Percentiles rank a stretch among this genome's conserved stretches.
These are phyloP conservation scores for Pyrrhura leucotis DNA, from an alignment of 2,797 vertebrate genomes.

Conservation along the genomic window DNA sequence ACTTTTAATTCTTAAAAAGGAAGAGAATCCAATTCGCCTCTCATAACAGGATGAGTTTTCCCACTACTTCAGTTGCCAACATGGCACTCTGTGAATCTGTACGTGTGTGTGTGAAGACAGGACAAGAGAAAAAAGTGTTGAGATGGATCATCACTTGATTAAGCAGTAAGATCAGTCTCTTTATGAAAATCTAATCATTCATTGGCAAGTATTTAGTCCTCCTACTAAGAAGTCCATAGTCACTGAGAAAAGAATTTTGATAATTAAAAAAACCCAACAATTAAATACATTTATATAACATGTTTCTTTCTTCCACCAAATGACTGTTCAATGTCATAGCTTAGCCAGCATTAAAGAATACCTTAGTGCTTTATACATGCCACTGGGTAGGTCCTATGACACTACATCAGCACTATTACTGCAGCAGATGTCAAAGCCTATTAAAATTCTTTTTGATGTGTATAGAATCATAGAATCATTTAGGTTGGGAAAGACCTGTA, in stretches of 20 bases:
- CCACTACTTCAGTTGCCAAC: background rate
- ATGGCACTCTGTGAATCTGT: background rate
- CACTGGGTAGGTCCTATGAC: slow-evolving; percentile 21
- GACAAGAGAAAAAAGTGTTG: background rate
- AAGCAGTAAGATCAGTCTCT: background rate
- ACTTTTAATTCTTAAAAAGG: background rate
- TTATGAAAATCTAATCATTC: background rate
- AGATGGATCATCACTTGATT: background rate
- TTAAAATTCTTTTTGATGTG: slow-evolving; percentile 81
- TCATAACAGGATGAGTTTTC: background rate
- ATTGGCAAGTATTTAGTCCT: background rate
- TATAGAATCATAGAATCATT: background rate
- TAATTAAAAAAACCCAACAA: background rate
- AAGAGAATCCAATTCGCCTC: background rate
- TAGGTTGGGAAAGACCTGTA: background rate
- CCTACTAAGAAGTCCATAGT: background rate
- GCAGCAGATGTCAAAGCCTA: slow-evolving; percentile 76
- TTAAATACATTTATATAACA: background rate
- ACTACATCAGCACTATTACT: slow-evolving; percentile 68
- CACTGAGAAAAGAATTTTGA: background rate
- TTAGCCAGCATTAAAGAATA: slow-evolving; percentile 38
- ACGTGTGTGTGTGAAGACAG: background rate
- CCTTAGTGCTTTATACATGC: slow-evolving; percentile 8
- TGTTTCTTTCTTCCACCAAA: background rate
- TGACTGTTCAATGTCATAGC: slow-evolving; percentile 2